Evolutionary conservation across 2,888 invertebrate genomes (phyloP), one percentile per base, ranked within the genome.

Genomic region (Dicyrtoma fusca): DNA sequence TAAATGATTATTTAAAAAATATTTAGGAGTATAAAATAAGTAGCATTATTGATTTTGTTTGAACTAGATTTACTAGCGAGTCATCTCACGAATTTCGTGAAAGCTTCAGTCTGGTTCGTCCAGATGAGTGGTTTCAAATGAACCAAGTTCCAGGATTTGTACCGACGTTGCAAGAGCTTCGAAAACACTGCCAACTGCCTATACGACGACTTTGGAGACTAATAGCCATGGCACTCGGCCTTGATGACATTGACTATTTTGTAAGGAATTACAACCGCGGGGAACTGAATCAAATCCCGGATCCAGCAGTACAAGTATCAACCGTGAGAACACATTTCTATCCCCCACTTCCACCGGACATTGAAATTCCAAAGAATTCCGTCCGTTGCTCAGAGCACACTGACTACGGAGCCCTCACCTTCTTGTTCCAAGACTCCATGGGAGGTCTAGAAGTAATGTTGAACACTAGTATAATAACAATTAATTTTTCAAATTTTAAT

Each of bases 401-500:
- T 1, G 83, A 83, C 70, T 83, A 80, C 63, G 82, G 82, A 42
- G 62, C 81, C 11, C 70, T 83, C 49, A 82, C 82, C 6, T 70
- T 82, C 11, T 77, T 83, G 2, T 81, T 82, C 64, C 82, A 82
- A 72, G 82, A 83, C 69, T 51, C 76, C 17, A 75, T 79, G 11
- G 82, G 82, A 0, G 82, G 82, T 17, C 78, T 83, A 6, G 81
- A 83, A 81, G 82, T 82, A 65, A n/a, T n/a, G n/a, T n/a, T n/a
- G n/a, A n/a, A n/a, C n/a, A n/a, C n/a, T n/a, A n/a, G n/a, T n/a
- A n/a, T n/a, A n/a, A n/a, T n/a, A n/a, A n/a, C n/a, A n/a, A n/a
- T n/a, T n/a, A n/a, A n/a, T n/a, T n/a, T n/a, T n/a, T n/a, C n/a
- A n/a, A n/a, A n/a, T n/a, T n/a, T n/a, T n/a, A n/a, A n/a, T n/a